These are phyloP conservation scores for Serinus canaria DNA, from an alignment of 2,113 vertebrate species.

Conservation along the genomic window DNA sequence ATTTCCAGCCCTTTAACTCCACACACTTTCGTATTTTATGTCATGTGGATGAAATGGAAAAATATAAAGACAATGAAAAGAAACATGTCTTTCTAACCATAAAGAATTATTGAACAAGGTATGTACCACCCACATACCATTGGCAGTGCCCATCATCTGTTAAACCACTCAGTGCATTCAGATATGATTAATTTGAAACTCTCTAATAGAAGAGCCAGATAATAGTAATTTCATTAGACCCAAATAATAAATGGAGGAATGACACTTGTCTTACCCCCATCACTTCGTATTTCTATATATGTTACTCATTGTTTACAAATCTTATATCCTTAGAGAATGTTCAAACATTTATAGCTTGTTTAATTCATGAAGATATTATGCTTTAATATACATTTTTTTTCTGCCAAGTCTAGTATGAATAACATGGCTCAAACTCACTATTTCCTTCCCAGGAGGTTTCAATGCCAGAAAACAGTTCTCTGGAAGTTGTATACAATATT, in stretches of 20 bases:
- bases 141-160: background rate
- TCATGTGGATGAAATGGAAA: background rate
- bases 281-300: background rate
- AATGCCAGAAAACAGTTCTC: background rate
- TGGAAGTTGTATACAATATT: background rate
- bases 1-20: background rate
- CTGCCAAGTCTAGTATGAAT: background rate
- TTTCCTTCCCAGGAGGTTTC: background rate
- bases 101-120: background rate
- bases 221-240: background rate
- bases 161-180: background rate
- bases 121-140: background rate
- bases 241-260: background rate
- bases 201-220: background rate
- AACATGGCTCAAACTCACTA: background rate
- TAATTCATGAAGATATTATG: conserved; percentile 21
- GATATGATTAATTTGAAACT: background rate
- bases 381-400: background rate
- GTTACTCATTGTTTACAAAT: background rate
- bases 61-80: background rate
- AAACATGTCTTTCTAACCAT: background rate
- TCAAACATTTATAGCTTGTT: conserved; percentile 18
- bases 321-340: background rate
- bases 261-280: background rate
- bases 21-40: background rate